Conservation (phyloP, 1,140 invertebrate genomes). For the Zaprionus tsacasi region DNA sequence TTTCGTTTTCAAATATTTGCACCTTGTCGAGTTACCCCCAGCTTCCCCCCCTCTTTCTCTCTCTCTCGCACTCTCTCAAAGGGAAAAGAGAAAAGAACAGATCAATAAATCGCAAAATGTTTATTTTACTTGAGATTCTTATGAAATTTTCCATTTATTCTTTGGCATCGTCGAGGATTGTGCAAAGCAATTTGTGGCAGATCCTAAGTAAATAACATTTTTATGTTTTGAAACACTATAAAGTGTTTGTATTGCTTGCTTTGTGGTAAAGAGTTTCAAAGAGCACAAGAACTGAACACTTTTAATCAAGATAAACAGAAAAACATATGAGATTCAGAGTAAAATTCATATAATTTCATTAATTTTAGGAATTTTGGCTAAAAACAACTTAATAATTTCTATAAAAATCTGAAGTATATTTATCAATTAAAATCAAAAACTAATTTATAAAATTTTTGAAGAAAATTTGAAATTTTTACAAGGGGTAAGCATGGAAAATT, state of each 20-base stretch:
- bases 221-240: neutral
- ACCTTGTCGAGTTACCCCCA: neutral
- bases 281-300: neutral
- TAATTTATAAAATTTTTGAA: too few relatives aligned
- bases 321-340: too few relatives aligned
- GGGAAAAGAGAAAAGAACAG: neutral
- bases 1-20: conserved; percentile 18
- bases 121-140: conserved; percentile 2
- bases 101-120: conserved; percentile 20
- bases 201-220: neutral
- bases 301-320: too few relatives aligned
- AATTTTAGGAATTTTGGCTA: too few relatives aligned
- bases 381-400: too few relatives aligned
- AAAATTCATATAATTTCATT: too few relatives aligned
- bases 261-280: neutral
- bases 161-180: neutral
- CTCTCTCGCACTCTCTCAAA: too few relatives aligned
- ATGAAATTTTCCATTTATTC: neutral
- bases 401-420: too few relatives aligned
- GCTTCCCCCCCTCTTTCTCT: neutral
- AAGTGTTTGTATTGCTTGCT: neutral
- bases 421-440: too few relatives aligned
- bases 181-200: neutral
- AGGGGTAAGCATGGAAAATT: too few relatives aligned
- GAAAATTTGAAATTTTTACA: too few relatives aligned